Evolutionary conservation across 2,113 vertebrate species (phyloP).

Genomic region (Salvelinus sp.): DNA sequence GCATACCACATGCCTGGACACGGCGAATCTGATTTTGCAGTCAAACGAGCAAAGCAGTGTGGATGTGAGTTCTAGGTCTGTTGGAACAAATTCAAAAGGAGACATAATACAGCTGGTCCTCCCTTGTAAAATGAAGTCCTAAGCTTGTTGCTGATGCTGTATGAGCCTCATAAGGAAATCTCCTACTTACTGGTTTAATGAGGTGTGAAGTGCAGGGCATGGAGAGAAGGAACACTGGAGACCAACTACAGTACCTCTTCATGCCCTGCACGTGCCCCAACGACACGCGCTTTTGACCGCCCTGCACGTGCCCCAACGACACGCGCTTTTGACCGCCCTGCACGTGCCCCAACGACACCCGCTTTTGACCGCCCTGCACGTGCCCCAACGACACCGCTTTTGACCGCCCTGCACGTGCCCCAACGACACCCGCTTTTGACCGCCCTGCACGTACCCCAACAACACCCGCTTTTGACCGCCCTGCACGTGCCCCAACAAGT

Average conservation of each 20-base stretch:
- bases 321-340: no score
- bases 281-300: constrained; percentile 14
- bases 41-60: constrained; percentile 21
- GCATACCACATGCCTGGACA: constrained; percentile 30
- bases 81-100: not conserved
- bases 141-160: constrained; percentile 25
- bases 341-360: no score
- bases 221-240: constrained; percentile 16
- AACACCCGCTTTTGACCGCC: no score
- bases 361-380: no score
- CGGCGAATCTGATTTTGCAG: constrained; percentile 30
- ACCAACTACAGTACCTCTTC: constrained; percentile 10
- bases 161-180: constrained; percentile 48
- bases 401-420: no score
- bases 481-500: no score
- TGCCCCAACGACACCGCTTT: no score
- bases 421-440: no score
- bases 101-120: not conserved
- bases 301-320: no score
- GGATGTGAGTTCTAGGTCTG: no score
- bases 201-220: constrained; percentile 32
- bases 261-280: constrained; percentile 34
- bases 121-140: constrained; percentile 25
- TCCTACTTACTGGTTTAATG: constrained; percentile 52
- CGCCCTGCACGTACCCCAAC: no score